A percentile compares a stretch with the other conserved stretches of the same genome.
phyloP scores from a whole-genome alignment of 2,888 invertebrate genomes.

The Pachydiplax longipennis region DNA sequence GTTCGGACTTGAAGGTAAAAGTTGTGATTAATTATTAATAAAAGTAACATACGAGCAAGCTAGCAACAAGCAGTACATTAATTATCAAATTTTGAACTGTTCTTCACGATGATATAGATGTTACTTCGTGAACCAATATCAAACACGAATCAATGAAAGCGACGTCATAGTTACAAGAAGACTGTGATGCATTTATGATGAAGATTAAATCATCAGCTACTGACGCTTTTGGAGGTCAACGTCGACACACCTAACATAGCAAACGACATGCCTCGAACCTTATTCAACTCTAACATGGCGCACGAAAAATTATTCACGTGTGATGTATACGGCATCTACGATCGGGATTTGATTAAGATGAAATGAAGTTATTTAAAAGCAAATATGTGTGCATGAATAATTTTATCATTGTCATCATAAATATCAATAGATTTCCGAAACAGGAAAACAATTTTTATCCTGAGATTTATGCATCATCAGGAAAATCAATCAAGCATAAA shows the following conservation, averaged over 20 bases:
- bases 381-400: too few relatives aligned
- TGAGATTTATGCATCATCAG: background rate
- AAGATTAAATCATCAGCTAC: background rate
- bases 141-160: background rate
- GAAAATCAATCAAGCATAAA: background rate
- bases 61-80: too few relatives aligned
- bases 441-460: background rate
- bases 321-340: background rate
- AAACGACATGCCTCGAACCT: background rate
- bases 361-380: too few relatives aligned
- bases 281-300: background rate
- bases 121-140: background rate
- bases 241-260: background rate
- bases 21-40: too few relatives aligned
- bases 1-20: too few relatives aligned
- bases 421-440: too few relatives aligned
- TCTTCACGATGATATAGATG: too few relatives aligned
- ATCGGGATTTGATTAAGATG: background rate
- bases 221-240: background rate
- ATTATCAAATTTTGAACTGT: too few relatives aligned
- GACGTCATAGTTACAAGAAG: background rate
- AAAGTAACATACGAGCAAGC: too few relatives aligned
- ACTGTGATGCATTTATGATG: background rate
- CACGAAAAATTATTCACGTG: background rate
- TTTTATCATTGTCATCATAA: too few relatives aligned